Evolutionary conservation across 1,140 invertebrate genomes (phyloP).

Genomic region (Danaus plexippus): DNA sequence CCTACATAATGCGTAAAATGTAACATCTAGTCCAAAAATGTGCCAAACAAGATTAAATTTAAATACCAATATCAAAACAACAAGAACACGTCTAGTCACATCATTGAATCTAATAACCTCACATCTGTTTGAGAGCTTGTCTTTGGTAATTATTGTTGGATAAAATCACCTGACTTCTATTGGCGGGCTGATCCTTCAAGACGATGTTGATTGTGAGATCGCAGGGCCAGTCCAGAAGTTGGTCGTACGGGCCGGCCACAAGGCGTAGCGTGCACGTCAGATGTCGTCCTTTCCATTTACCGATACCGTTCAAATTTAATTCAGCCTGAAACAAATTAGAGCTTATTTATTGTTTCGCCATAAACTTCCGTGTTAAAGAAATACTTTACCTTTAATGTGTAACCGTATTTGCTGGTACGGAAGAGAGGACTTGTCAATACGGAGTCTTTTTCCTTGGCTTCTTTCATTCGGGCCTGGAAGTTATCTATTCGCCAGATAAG

Average conservation of each 20-base stretch:
- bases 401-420: constrained; percentile 79
- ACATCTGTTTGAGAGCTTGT: no score
- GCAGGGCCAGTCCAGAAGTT: constrained; percentile 79
- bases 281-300: constrained; percentile 81
- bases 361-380: no score
- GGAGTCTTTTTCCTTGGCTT: constrained; percentile 75
- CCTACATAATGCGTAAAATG: no score
- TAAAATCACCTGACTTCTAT: constrained; percentile 46
- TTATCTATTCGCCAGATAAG: constrained; percentile 79
- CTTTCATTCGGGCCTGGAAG: constrained; percentile 76
- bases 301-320: constrained; percentile 78
- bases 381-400: constrained; percentile 74
- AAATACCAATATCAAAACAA: no score
- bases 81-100: no score
- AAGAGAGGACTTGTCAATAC: constrained; percentile 77
- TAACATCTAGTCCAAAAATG: no score
- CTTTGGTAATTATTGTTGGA: no score
- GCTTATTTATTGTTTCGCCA: no score
- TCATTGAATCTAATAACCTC: no score
- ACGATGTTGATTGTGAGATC: constrained; percentile 74
- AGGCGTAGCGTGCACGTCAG: constrained; percentile 77
- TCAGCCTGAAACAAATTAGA: constrained; percentile 67
- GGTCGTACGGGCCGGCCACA: constrained; percentile 78
- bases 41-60: no score
- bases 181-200: constrained; percentile 75